Evolutionary conservation across 2,888 invertebrate species (phyloP), one percentile per base, ranked within the genome.

Genomic region (Rhabditoides inermis): DNA sequence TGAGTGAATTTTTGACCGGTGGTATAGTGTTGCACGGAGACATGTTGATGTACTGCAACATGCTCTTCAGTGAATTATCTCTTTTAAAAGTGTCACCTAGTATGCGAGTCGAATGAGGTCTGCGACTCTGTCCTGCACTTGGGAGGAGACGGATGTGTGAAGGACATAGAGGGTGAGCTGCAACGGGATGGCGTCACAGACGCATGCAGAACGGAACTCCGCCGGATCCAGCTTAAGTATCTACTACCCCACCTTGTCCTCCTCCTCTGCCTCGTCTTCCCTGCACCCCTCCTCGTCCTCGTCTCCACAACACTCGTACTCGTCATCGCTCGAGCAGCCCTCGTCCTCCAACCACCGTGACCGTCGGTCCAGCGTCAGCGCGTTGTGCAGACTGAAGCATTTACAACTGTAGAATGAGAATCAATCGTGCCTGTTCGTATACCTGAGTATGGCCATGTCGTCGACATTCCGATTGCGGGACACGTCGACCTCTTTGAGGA

Each of bases 351-450:
- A 23, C 5, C 30, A 20, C 3, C 47, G 44, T 10, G 10, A n/a
- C 15, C 45, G 45, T 32, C 45, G 20, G 18, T 53, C 50, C 45
- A 57, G 49, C 2, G 60, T 55, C 20, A 61, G 51, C 7, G 61
- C 61, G 37, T 61, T 61, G 32, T 61, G 58, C 7, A 61, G 56
- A n/a, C 48, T 42, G 6, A 53, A 12, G n/a, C n/a, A n/a, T n/a
- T n/a, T n/a, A 61, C 55, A 12, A 53, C 58, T n/a, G 42, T 50
- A 36, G n/a, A n/a, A n/a, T n/a, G n/a, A n/a, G n/a, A n/a, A n/a
- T n/a, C n/a, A n/a, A n/a, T n/a, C n/a, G n/a, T n/a, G n/a, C n/a
- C n/a, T n/a, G n/a, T n/a, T 61, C 61, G 37, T 61, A 49, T 7
- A 61, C 41, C 36, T 52, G 39, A 12, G 7, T 7, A 15, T 18